These are phyloP conservation scores for Cebus imitator DNA, from an alignment of 2,113 vertebrate species.

Conservation along the genomic window DNA sequence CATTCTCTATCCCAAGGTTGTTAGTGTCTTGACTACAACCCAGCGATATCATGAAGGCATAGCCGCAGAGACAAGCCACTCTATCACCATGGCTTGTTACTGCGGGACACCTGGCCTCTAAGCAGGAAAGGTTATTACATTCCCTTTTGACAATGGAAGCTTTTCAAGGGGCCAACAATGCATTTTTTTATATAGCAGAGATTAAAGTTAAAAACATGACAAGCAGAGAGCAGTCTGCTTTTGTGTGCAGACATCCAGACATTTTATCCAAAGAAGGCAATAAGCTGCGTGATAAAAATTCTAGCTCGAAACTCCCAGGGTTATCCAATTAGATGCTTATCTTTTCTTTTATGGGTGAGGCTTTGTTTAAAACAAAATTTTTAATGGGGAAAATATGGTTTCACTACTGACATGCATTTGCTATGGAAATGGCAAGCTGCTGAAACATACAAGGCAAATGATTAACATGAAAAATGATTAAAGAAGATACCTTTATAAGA, in stretches of 20 bases:
- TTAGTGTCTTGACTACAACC: slow-evolving; percentile 69
- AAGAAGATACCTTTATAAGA: slow-evolving; percentile 61
- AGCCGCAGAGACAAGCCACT: slow-evolving; percentile 65
- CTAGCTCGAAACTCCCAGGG: slow-evolving; percentile 42
- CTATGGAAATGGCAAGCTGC: slow-evolving; percentile 28
- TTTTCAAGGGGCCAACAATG: slow-evolving; percentile 79
- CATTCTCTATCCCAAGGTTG: slow-evolving; percentile 58
- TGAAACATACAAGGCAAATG: slow-evolving; percentile 46
- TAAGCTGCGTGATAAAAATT: slow-evolving; percentile 16
- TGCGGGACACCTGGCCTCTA: slow-evolving; percentile 73
- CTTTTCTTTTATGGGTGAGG: slow-evolving; percentile 45
- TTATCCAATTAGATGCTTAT: slow-evolving; percentile 69
- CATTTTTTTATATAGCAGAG: slow-evolving; percentile 72
- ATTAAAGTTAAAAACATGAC: slow-evolving; percentile 78
- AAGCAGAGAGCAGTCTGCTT: slow-evolving; percentile 59
- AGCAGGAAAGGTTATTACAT: slow-evolving; percentile 79
- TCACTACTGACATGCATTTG: slow-evolving; percentile 59
- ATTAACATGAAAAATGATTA: slow-evolving; percentile 62
- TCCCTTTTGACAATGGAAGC: slow-evolving; percentile 78
- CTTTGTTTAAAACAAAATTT: slow-evolving; percentile 64
- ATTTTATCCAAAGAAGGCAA: slow-evolving; percentile 60
- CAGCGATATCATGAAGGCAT: slow-evolving; percentile 41
- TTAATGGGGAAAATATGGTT: slow-evolving; percentile 55
- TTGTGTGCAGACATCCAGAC: slow-evolving; percentile 74
- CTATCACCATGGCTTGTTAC: slow-evolving; percentile 77